These are phyloP conservation scores for Oncorhynchus nerka DNA, from an alignment of 2,113 vertebrate genomes.

Conservation along the genomic window DNA sequence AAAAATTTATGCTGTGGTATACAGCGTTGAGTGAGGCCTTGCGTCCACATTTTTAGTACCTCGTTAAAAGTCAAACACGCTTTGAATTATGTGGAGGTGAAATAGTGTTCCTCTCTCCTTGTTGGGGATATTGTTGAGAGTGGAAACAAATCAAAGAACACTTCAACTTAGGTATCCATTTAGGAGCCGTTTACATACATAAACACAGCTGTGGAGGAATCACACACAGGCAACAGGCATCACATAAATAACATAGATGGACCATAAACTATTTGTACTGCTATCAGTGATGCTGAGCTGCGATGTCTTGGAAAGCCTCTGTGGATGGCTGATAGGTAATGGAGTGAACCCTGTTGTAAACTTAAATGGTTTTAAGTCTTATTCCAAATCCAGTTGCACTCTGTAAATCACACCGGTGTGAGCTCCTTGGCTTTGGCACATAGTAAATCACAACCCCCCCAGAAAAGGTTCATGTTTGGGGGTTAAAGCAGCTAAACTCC, in stretches of 20 bases:
- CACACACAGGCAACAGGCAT: slow-evolving; percentile 7
- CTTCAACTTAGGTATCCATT: slow-evolving; percentile 33
- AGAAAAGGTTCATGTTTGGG: slow-evolving; percentile 29
- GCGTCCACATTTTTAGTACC: slow-evolving; percentile 68
- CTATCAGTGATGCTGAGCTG: slow-evolving; percentile 24
- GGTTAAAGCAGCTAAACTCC: slow-evolving; percentile 42
- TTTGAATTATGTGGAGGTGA: slow-evolving; percentile 63
- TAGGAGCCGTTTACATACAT: slow-evolving; percentile 42
- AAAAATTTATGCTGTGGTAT: slow-evolving; percentile 58
- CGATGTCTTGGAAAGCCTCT: slow-evolving; percentile 19
- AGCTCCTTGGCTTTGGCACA: slow-evolving; percentile 29
- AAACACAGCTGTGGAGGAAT: slow-evolving; percentile 26
- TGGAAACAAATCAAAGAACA: slow-evolving; percentile 34
- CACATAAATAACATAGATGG: slow-evolving; percentile 25
- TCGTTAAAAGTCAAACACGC: slow-evolving; percentile 66
- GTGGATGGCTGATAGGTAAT: slow-evolving; percentile 28
- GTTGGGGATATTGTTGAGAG: slow-evolving; percentile 33
- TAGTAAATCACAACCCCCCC: slow-evolving; percentile 36
- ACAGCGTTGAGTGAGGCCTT: slow-evolving; percentile 51
- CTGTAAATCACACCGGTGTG: slow-evolving; percentile 42
- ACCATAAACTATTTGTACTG: slow-evolving; percentile 15
- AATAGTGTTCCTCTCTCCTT: slow-evolving; percentile 55
- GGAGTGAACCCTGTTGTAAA: slow-evolving; percentile 23
- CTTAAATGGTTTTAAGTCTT: slow-evolving; percentile 25
- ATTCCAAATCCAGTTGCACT: slow-evolving; percentile 35